Base-by-base conservation (phyloP, 2,888 invertebrate genomes). In the Rhagonycha lutea region DNA sequence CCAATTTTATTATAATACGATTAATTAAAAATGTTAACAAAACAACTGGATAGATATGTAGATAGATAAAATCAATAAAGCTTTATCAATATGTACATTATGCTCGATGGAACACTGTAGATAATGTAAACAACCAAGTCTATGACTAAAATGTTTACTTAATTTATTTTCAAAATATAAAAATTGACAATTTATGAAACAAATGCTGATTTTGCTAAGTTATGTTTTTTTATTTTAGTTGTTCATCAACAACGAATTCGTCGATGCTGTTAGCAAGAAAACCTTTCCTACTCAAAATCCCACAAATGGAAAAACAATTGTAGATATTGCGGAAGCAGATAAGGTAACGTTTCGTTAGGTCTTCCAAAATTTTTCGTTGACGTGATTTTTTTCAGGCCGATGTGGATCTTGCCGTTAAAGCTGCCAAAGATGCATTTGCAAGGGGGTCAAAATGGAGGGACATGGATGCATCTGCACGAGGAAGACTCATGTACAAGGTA, bases 231-330 rank as follows among this genome's bases (percentile, higher is more conserved):
- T n/a, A n/a, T n/a, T 89, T n/a, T 84, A 95, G 95, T 88, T 95
- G 79, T 95, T 95, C 87, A 95, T 95, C 86, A 93, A 95, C 89
- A 95, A 95, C 86, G 92, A 94, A 85, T 95, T 94, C 87, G 93
- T 94, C 75, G 93, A 97, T 85, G 91, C 98, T 0, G 91, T 90
- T 24, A 95, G 94, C 85, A 95, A 95, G 72, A 96, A 96, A 87
- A 96, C 93, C 3, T 99, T 98, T 88, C 89, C 93, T 23, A 95
- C 95, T 4, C 86, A 95, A 82, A 97, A 98, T 87, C 98, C 98
- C 69, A 89, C 93, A 23, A 95, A 92, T 82, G 96, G 93, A 78
- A 89, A 92, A 82, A 92, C 92, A 81, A 95, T 98, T 82, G 87
- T 89, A 11, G 90, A 95, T 83, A 92, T 98, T 68, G 91, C 95